These are phyloP conservation scores for Drosophila ironensis DNA, from an alignment of 1,140 invertebrate genomes.

Conservation along the genomic window DNA sequence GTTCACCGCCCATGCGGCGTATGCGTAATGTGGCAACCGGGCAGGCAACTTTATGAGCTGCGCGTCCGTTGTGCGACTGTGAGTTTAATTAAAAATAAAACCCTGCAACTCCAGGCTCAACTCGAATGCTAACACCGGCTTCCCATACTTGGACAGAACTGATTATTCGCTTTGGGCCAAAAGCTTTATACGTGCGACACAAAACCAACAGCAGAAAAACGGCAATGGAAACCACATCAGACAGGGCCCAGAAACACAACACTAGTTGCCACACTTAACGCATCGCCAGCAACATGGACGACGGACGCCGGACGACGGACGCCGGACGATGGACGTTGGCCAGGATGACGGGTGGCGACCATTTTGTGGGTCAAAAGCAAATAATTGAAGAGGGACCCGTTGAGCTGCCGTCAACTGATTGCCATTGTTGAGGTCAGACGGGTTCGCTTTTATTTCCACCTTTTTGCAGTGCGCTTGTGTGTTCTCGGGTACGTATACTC, in stretches of 20 bases:
- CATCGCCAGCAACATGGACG: constrained; percentile 15
- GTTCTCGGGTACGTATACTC: too few species aligned
- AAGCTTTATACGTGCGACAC: constrained; percentile 34
- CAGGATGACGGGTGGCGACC: constrained; percentile 1
- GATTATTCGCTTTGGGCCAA: constrained; percentile 49
- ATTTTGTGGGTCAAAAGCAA: constrained; percentile 65
- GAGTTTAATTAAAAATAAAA: constrained; percentile 76
- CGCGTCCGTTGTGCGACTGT: constrained; percentile 20
- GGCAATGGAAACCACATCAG: background rate
- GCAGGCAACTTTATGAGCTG: constrained; percentile 56
- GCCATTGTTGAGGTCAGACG: constrained; percentile 46
- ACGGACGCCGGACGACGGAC: background rate
- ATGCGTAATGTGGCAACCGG: constrained; percentile 60
- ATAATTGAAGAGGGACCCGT: constrained; percentile 53
- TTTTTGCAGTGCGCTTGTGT: too few species aligned
- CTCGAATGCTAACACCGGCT: constrained; percentile 12
- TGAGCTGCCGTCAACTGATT: constrained; percentile 36
- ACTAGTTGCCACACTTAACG: constrained; percentile 38
- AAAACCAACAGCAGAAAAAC: constrained; percentile 19
- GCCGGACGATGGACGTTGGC: background rate
- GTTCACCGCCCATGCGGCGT: constrained; percentile 20
- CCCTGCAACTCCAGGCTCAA: constrained; percentile 28
- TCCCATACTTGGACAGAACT: constrained; percentile 22
- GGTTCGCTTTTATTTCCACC: constrained; percentile 13
- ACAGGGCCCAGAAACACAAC: constrained; percentile 2